A percentile compares a stretch with the other conserved stretches of the same genome.
Conservation (phyloP, 2,888 invertebrate genomes). For the Andrena minutula region DNA sequence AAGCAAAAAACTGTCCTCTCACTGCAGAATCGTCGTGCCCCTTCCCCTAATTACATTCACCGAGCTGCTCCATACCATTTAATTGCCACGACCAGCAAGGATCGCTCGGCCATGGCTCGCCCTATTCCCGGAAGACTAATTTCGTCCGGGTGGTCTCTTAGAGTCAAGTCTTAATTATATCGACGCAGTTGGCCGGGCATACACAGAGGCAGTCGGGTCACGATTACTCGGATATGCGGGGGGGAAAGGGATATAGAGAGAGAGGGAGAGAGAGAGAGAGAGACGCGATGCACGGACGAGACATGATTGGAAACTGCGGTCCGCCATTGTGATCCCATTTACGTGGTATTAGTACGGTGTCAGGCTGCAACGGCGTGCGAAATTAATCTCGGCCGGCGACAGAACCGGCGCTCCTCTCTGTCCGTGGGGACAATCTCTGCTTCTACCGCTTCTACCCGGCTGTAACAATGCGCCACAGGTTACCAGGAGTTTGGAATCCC, state of each 20-base stretch:
- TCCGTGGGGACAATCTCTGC: conserved; percentile 68
- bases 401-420: conserved; percentile 62
- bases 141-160: conserved; percentile 53
- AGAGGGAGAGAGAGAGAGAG: conserved; percentile 49
- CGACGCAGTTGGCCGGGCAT: conserved; percentile 69
- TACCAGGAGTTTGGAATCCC: conserved; percentile 66
- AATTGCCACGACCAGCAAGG: conserved; percentile 21
- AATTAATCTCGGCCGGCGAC: conserved; percentile 78
- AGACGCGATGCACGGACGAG: conserved; percentile 66
- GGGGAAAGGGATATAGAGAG: neutral
- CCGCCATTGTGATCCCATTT: conserved; percentile 82
- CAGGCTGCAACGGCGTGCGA: conserved; percentile 78
- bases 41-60: neutral
- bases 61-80: conserved; percentile 24
- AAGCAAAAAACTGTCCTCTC: neutral
- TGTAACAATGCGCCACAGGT: conserved; percentile 72
- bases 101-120: neutral
- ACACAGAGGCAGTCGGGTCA: conserved; percentile 61
- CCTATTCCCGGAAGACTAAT: conserved; percentile 65
- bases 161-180: conserved; percentile 75
- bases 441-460: conserved; percentile 53
- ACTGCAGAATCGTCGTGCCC: neutral
- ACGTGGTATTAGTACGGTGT: conserved; percentile 81
- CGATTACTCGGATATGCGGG: conserved; percentile 71
- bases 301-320: conserved; percentile 81